Conservation (phyloP, 1,140 invertebrate genomes). For the Ceratitis capitata region DNA sequence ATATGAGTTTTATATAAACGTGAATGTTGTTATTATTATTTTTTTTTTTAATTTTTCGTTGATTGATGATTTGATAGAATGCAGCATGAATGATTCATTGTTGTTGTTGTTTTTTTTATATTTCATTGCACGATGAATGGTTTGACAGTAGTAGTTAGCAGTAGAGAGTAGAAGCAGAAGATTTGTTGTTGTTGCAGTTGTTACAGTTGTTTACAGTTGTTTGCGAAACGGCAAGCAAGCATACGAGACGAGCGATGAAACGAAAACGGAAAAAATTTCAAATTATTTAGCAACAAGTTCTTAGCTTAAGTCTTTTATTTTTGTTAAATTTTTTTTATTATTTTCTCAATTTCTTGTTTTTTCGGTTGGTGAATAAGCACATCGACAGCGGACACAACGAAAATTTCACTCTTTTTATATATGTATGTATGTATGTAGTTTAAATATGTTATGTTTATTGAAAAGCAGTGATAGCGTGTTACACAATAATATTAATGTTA, state of each 20-base stretch:
- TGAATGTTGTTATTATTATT: not conserved
- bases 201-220: conserved; percentile 26
- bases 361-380: not conserved
- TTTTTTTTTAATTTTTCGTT: not conserved
- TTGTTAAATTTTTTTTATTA: conserved; percentile 4
- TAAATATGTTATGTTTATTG: not conserved
- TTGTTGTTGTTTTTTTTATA: not conserved
- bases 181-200: not conserved
- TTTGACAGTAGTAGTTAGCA: not conserved
- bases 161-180: not conserved
- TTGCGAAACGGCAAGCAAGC: conserved; percentile 1
- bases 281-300: conserved; percentile 25
- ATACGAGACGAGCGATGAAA: conserved; percentile 7
- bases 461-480: not conserved
- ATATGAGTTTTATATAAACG: not conserved
- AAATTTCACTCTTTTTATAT: too few species aligned
- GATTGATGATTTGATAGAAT: conserved; percentile 9
- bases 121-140: not conserved
- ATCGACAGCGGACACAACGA: not conserved
- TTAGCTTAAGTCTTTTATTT: conserved; percentile 33
- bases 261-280: not conserved
- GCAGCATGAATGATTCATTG: not conserved
- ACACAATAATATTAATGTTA: not conserved
- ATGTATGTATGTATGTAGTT: not conserved
- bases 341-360: not conserved